phyloP scores from a whole-genome alignment of 37 sponge, comb jelly and placozoan genomes.

The Aplysina aerophoba region DNA sequence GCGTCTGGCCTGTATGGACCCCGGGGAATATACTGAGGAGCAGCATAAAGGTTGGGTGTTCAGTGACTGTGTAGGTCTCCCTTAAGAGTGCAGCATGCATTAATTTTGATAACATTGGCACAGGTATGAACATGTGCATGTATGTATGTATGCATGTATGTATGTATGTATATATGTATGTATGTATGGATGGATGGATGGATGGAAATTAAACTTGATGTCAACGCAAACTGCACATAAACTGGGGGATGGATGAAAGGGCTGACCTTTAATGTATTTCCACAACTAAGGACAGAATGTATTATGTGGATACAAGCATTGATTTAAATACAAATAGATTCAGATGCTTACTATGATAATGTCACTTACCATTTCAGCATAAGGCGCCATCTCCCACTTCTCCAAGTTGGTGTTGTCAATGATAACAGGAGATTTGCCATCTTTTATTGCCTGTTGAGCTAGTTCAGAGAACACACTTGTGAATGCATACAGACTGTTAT shows the following conservation, averaged over 20 bases:
- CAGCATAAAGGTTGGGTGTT: too few relatives aligned
- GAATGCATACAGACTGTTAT: neutral
- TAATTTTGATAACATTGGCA: too few relatives aligned
- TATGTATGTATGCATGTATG: too few relatives aligned
- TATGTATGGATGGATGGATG: neutral
- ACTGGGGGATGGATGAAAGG: too few relatives aligned
- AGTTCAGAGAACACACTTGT: neutral
- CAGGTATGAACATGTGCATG: too few relatives aligned
- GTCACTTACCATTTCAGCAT: constrained; percentile 37
- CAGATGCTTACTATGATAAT: neutral
- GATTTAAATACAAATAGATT: neutral
- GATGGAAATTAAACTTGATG: too few relatives aligned
- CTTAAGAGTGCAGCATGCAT: neutral
- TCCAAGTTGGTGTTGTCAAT: constrained; percentile 96
- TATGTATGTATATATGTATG: neutral
- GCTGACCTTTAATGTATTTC: too few relatives aligned
- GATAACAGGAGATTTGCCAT: constrained; percentile 78
- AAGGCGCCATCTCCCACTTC: constrained; percentile 94
- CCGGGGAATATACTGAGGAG: too few relatives aligned
- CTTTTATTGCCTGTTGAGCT: constrained; percentile 71
- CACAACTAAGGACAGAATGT: too few relatives aligned
- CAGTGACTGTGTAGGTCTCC: too few relatives aligned
- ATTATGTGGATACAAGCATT: neutral
- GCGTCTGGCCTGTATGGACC: constrained; percentile 66
- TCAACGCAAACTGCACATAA: too few relatives aligned